Evolutionary conservation across 2,888 invertebrate genomes (phyloP).

Genomic region (Andrena haemorrhoa): DNA sequence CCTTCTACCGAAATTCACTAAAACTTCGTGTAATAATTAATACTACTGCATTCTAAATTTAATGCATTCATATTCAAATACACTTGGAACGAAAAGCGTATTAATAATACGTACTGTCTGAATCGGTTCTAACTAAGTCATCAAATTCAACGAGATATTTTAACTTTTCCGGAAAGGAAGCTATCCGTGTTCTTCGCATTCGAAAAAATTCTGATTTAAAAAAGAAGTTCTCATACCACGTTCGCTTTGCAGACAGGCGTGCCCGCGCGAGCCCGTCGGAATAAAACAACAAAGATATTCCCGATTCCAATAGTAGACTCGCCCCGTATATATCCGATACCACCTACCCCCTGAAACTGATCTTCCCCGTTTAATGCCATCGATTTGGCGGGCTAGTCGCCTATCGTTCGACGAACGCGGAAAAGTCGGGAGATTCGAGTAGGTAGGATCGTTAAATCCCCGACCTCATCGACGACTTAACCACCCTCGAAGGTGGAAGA

Average conservation of each 20-base stretch:
- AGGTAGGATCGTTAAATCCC: conserved; percentile 69
- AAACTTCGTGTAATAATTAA: too few relatives aligned
- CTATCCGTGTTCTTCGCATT: too few relatives aligned
- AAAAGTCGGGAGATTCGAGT: conserved; percentile 59
- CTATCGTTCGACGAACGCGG: conserved; percentile 33
- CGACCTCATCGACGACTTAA: conserved; percentile 69
- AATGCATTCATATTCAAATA: too few relatives aligned
- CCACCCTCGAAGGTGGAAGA: conserved; percentile 65
- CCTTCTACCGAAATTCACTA: too few relatives aligned
- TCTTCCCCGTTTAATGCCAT: conserved; percentile 53
- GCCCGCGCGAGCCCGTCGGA: too few relatives aligned
- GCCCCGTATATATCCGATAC: background rate
- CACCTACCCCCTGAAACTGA: conserved; percentile 34
- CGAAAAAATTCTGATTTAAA: background rate
- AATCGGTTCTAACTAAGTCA: too few relatives aligned
- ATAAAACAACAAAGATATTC: background rate
- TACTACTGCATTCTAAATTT: too few relatives aligned
- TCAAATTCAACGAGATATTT: too few relatives aligned
- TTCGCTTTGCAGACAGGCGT: too few relatives aligned
- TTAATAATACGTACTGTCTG: too few relatives aligned
- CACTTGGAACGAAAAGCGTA: too few relatives aligned
- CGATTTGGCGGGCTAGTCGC: conserved; percentile 39
- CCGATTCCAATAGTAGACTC: background rate
- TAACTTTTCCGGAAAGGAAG: too few relatives aligned
- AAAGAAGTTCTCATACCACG: background rate